A percentile compares a stretch with the other conserved stretches of the same genome.
Conservation (phyloP, 1,140 invertebrate genomes). For the Spodoptera litura region DNA sequence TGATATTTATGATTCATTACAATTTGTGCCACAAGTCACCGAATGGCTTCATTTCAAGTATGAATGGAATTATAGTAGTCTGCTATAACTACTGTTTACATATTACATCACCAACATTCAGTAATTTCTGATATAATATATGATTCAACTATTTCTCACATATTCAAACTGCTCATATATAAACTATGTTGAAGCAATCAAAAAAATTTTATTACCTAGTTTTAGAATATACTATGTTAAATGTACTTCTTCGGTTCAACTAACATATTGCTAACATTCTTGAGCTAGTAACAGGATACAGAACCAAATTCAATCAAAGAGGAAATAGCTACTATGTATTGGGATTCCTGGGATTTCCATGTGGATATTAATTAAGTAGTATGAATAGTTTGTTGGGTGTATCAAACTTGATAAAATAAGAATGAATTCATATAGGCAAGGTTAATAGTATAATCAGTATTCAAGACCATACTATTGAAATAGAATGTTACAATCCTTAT, state of each 20-base stretch:
- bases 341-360: not conserved
- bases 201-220: not conserved
- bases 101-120: slow-evolving; percentile 10
- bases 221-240: not conserved
- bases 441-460: slow-evolving; percentile 10
- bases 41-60: slow-evolving; percentile 7
- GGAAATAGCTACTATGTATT: not conserved
- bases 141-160: slow-evolving; percentile 1
- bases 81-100: slow-evolving; percentile 2
- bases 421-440: not conserved
- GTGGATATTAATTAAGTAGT: not conserved
- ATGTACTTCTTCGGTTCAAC: not conserved
- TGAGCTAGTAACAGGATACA: not conserved
- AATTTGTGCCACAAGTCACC: slow-evolving; percentile 9
- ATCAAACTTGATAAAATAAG: not conserved
- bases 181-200: not conserved
- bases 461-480: slow-evolving; percentile 5
- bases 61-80: slow-evolving; percentile 13
- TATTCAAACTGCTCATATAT: not conserved
- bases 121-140: not conserved
- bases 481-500: not conserved
- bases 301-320: not conserved
- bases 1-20: not conserved
- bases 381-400: not conserved
- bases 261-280: not conserved